These are phyloP conservation scores for Caprella mutica DNA, from an alignment of 2,888 invertebrate species.

Conservation along the genomic window DNA sequence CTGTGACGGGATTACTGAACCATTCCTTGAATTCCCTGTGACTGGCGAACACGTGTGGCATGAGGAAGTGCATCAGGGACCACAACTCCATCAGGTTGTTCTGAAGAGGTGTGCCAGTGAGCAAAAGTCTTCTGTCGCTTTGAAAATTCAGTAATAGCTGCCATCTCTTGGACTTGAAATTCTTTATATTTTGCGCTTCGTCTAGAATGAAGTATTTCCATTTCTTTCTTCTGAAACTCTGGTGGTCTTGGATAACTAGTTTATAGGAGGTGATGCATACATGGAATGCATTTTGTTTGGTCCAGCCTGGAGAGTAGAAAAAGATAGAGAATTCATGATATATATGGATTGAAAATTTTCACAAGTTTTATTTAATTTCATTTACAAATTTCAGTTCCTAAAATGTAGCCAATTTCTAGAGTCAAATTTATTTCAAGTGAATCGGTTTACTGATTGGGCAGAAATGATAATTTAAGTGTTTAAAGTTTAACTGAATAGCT, in stretches of 20 bases:
- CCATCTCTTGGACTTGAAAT: conserved; percentile 98
- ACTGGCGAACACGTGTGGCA: conserved; percentile 93
- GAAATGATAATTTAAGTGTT: too few species aligned
- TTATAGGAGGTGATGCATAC: conserved; percentile 97
- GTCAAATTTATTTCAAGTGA: too few species aligned
- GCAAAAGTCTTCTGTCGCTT: conserved; percentile 75
- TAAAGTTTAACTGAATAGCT: too few species aligned
- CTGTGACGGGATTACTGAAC: conserved; percentile 95
- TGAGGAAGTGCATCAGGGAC: conserved; percentile 96
- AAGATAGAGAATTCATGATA: conserved; percentile 18
- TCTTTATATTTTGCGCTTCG: conserved; percentile 98
- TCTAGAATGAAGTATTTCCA: conserved; percentile 98
- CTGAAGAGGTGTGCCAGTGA: conserved; percentile 91
- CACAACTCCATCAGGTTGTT: conserved; percentile 94
- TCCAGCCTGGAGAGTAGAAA: conserved; percentile 58
- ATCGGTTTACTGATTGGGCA: too few species aligned
- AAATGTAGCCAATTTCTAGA: too few species aligned
- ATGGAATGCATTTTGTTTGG: conserved; percentile 95
- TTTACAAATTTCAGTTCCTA: too few species aligned
- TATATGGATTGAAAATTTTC: too few species aligned
- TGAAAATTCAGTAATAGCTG: conserved; percentile 89
- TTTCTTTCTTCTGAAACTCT: conserved; percentile 88
- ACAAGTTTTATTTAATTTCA: too few species aligned
- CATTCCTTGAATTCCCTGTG: conserved; percentile 81
- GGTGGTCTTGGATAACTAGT: conserved; percentile 95